These are phyloP conservation scores for Yponomeuta evonymella DNA, from an alignment of 2,888 invertebrate species.

Conservation along the genomic window DNA sequence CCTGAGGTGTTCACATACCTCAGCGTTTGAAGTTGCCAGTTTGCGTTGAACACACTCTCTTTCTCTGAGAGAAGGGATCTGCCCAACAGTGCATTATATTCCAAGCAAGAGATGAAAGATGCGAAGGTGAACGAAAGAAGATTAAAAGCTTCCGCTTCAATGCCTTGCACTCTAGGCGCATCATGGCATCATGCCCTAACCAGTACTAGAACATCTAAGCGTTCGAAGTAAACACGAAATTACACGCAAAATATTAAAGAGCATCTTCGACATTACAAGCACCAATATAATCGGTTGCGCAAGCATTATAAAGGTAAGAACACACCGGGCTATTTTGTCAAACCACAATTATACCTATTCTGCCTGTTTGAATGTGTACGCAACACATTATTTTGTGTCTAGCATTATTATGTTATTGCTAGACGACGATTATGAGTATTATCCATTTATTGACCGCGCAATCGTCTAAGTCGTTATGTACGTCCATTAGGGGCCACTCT, in stretches of 20 bases:
- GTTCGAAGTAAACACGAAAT: not conserved
- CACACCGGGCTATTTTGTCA: slow-evolving; percentile 17
- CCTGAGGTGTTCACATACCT: no score
- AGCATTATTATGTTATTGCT: slow-evolving; percentile 19
- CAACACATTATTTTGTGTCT: slow-evolving; percentile 16
- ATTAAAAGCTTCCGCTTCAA: no score
- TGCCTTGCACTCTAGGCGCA: no score
- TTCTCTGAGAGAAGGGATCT: no score
- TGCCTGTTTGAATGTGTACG: slow-evolving; percentile 21
- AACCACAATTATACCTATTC: slow-evolving; percentile 22
- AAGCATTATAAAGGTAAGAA: not conserved
- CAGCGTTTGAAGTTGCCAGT: no score
- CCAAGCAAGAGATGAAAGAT: no score
- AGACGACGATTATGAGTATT: slow-evolving; percentile 36
- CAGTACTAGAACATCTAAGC: not conserved
- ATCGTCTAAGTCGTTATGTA: slow-evolving; percentile 31
- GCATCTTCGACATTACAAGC: slow-evolving; percentile 12
- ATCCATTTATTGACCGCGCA: slow-evolving; percentile 36
- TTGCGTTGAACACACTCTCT: no score
- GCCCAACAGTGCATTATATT: no score
- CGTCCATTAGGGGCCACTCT: slow-evolving; percentile 23
- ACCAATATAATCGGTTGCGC: slow-evolving; percentile 13
- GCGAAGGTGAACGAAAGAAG: no score
- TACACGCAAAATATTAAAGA: slow-evolving; percentile 27
- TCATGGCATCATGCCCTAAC: no score